Evolutionary conservation across 2,797 vertebrate species (phyloP), one percentile per base, ranked within the genome.

Genomic region (Bryconaethiops microstoma): DNA sequence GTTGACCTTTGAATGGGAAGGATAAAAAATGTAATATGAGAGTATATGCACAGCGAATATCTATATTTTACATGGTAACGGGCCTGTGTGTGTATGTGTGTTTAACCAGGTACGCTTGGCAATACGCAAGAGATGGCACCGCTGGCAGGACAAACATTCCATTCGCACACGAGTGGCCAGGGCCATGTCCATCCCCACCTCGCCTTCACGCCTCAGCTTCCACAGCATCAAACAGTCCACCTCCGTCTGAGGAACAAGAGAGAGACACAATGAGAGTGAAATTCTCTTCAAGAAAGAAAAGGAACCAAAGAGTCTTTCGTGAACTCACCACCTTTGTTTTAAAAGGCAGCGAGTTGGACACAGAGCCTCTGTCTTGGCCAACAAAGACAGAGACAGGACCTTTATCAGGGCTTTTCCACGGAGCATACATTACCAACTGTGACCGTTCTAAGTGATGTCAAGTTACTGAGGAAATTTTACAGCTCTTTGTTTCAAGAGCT

Each of bases 181-280:
- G 0, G 96, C 96, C 82, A 97, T 97, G 87, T 98, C 97, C 63
- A 95, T 98, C 80, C 97, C 97, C 70, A 97, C 96, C 1, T 97
- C 97, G 0, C 96, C 96, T 0, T 96, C 96, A 2, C 95, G 96
- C 0, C 92, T 97, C 84, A 97, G 96, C 90, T 98, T 98, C 85
- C 97, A 98, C 90, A 98, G 96, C 91, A 96, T 98, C 93, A 98
- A 97, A 87, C 97, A 97, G 82, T 96, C 96, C 45, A 93, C 96
- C 0, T 94, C 94, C 0, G 88, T 96, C 84, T 97, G 94, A 97
- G 16, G n/a, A 42, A 25, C 39, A 14, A 29, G 62, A 64, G 62
- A 63, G 60, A 23, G 8, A 59, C 8, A 62, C 23, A 23, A 25
- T 25, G 13, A 25, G 23, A 29, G 59, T 9, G 10, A 25, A 21